These are phyloP conservation scores for Myotis daubentonii DNA, from an alignment of 2,797 vertebrate genomes.

Conservation along the genomic window DNA sequence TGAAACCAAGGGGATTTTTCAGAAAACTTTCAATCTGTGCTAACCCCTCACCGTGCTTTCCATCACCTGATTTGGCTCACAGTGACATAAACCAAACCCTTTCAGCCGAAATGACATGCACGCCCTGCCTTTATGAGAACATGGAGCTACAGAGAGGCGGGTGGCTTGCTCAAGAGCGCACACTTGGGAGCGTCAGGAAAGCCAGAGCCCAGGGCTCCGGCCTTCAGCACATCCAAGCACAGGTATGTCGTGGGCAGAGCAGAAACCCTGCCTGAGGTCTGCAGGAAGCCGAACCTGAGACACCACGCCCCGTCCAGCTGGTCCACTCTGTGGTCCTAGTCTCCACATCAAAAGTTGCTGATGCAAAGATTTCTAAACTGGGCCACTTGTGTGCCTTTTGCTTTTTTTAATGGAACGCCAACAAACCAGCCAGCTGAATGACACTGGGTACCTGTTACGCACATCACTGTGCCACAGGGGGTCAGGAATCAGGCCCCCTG, in stretches of 20 bases:
- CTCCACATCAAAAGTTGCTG: not conserved
- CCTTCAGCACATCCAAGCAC: accelerated
- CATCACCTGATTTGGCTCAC: not conserved
- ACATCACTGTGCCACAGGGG: accelerated
- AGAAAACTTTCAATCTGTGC: not conserved
- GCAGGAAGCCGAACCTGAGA: not conserved
- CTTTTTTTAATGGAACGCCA: not conserved
- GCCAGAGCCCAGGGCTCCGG: not conserved
- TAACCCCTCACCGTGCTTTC: not conserved
- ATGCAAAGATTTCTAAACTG: not conserved
- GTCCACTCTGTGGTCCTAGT: not conserved
- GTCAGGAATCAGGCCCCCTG: not conserved
- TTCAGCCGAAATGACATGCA: not conserved
- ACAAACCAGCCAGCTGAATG: not conserved
- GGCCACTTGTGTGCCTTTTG: not conserved
- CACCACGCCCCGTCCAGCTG: accelerated
- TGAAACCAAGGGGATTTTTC: not conserved
- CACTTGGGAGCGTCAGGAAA: accelerated
- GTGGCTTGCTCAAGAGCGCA: not conserved
- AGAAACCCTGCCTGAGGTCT: not conserved
- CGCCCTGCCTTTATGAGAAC: not conserved
- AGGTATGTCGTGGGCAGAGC: accelerated
- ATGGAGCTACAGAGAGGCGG: not conserved
- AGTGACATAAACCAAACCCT: not conserved
- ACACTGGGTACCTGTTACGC: accelerated